Percentiles rank a stretch among this genome's conserved stretches.
These are phyloP conservation scores for Pandion haliaetus DNA, from an alignment of 2,113 vertebrate genomes.

Conservation along the genomic window DNA sequence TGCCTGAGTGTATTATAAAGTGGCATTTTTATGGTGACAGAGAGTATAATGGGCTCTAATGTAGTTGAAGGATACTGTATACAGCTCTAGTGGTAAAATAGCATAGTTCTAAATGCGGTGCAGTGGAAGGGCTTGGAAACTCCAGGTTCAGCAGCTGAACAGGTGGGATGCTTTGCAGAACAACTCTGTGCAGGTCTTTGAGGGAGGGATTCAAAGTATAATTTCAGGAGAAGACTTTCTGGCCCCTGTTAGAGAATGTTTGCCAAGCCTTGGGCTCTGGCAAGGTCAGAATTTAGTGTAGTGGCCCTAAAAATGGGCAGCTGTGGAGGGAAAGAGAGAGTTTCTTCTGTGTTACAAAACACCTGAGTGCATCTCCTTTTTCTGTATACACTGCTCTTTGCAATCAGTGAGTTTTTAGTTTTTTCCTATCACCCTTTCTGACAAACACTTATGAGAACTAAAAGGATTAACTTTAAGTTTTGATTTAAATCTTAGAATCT, in stretches of 20 bases:
- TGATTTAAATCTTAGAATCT: neutral
- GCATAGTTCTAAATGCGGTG: accelerated
- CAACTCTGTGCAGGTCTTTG: neutral
- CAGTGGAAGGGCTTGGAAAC: neutral
- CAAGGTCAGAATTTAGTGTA: neutral
- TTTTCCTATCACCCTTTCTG: neutral
- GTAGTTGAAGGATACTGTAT: neutral
- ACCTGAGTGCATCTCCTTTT: too few relatives aligned
- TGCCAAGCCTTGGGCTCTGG: neutral
- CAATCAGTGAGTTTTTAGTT: too few relatives aligned
- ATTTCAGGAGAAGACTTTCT: neutral
- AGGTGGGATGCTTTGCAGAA: neutral
- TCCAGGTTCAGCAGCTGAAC: neutral
- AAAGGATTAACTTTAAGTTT: neutral
- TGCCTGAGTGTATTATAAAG: neutral
- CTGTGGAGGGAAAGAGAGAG: too few relatives aligned
- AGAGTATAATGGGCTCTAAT: neutral
- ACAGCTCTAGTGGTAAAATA: neutral
- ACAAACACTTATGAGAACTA: accelerated
- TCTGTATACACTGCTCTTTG: neutral
- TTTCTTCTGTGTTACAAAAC: neutral
- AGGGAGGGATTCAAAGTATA: neutral
- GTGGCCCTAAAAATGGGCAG: neutral
- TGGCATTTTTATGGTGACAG: neutral
- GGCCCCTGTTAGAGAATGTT: neutral